Evolutionary conservation across 35 echinoderm and acorn worm species (phyloP).

Genomic region (Stichopus chloronotus): DNA sequence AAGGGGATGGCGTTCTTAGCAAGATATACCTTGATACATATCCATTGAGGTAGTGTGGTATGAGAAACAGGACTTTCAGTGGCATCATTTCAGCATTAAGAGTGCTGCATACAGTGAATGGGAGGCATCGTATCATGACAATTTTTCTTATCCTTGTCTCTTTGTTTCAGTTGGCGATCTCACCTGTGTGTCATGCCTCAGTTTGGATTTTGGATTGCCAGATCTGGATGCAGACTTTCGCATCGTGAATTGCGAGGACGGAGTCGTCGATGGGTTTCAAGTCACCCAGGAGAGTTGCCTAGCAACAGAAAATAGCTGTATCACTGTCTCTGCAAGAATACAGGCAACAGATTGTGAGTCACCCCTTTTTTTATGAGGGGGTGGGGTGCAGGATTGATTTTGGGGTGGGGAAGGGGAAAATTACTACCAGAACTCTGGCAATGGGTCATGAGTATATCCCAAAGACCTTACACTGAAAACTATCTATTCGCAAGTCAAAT

Average conservation of each 20-base stretch:
- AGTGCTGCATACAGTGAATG: too few relatives aligned
- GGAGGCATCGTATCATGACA: too few relatives aligned
- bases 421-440: background rate
- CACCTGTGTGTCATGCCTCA: background rate
- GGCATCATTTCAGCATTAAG: too few relatives aligned
- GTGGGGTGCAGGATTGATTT: too few relatives aligned
- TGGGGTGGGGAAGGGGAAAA: too few relatives aligned
- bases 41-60: too few relatives aligned
- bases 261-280: background rate
- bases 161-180: background rate
- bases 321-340: conserved; percentile 34
- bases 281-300: background rate
- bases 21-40: too few relatives aligned
- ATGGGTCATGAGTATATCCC: too few relatives aligned
- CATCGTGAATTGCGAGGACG: background rate
- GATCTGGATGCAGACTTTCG: conserved; percentile 20
- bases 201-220: background rate
- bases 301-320: conserved; percentile 11
- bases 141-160: background rate
- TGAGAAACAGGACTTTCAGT: too few relatives aligned
- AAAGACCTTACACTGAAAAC: too few relatives aligned
- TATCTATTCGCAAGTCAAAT: too few relatives aligned
- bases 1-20: too few relatives aligned
- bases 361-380: background rate
- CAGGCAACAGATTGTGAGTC: conserved; percentile 1